A percentile compares a stretch with the other conserved stretches of the same genome.
These are phyloP conservation scores for Steatocranus sp. DNA, from an alignment of 2,797 vertebrate species.

Conservation along the genomic window DNA sequence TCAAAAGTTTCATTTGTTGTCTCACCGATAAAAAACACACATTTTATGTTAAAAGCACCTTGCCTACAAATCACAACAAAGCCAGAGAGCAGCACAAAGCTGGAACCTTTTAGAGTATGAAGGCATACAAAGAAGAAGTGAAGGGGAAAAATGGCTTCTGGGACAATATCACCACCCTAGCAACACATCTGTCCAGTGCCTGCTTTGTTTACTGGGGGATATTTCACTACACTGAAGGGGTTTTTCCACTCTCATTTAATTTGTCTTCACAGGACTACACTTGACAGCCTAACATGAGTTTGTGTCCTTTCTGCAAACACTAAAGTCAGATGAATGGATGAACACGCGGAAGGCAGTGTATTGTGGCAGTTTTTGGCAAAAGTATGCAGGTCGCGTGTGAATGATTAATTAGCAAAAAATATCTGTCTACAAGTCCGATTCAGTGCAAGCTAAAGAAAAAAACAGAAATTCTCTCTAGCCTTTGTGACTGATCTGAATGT, in stretches of 20 bases:
- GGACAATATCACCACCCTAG: background rate
- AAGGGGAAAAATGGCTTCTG: background rate
- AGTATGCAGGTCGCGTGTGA: background rate
- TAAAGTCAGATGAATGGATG: background rate
- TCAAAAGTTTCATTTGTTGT: background rate
- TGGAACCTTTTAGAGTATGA: background rate
- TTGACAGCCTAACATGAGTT: conserved; percentile 1
- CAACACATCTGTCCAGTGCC: conserved; percentile 2
- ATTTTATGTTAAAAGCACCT: background rate
- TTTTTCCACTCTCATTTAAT: conserved; percentile 18
- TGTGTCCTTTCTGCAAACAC: conserved; percentile 5
- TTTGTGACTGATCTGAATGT: background rate
- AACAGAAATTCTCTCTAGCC: background rate
- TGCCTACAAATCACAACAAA: background rate
- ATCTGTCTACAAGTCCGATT: background rate
- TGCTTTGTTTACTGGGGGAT: conserved; percentile 30
- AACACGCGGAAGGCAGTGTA: background rate
- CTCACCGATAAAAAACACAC: background rate
- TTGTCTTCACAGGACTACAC: background rate
- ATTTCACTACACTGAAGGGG: background rate
- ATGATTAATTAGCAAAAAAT: background rate
- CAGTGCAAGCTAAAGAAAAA: background rate
- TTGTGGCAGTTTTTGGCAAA: background rate
- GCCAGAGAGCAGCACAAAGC: background rate
- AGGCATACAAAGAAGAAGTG: background rate